Base-by-base conservation (phyloP, 2,797 vertebrate genomes). In the Chelmon rostratus region DNA sequence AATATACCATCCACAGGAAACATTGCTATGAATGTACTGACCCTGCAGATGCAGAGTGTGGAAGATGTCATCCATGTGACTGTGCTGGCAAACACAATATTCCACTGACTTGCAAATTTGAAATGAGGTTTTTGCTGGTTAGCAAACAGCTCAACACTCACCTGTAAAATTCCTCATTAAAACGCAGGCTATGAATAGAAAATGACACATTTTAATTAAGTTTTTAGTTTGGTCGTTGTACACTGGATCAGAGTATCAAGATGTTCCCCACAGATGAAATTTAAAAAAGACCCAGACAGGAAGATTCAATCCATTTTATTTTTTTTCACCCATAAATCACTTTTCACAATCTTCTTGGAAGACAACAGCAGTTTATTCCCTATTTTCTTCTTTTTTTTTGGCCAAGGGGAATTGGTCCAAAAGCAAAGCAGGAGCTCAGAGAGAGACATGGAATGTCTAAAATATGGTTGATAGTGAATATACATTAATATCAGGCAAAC, bases 271-370 rank as follows among this genome's bases (percentile, higher is more conserved):
- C 6, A 11, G 4, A 58, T 18, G 5, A 38, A 53, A 21, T 1
- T 42, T 5, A 35, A 54, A 18, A 46, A 46, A 37, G 7, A 49
- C 4, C 5, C 33, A 85, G 8, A 58, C 57, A 74, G 21, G 53
- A 69, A 62, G 79, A 87, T 88, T 90, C 57, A 84, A 80, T 88
- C 74, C 40, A 73, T 89, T 87, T 90, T 89, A 85, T 84, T 81
- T 86, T 64, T 84, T 89, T 90, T 83, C 88, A 93, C 81, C 89
- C 91, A 92, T 93, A 88, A 85, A 88, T 95, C 91, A 91, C 85
- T 89, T 93, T 90, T 93, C 93, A 94, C 91, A 93, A 95, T 95
- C 95, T 96, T 96, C 94, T 96, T 94, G 94, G 95, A 96, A 96
- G 95, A 96, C 94, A 95, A 91, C 93, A 89, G 85, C 90, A 90